These are phyloP conservation scores for Ceyx cyanopectus DNA, from an alignment of 2,113 vertebrate species.

Conservation along the genomic window DNA sequence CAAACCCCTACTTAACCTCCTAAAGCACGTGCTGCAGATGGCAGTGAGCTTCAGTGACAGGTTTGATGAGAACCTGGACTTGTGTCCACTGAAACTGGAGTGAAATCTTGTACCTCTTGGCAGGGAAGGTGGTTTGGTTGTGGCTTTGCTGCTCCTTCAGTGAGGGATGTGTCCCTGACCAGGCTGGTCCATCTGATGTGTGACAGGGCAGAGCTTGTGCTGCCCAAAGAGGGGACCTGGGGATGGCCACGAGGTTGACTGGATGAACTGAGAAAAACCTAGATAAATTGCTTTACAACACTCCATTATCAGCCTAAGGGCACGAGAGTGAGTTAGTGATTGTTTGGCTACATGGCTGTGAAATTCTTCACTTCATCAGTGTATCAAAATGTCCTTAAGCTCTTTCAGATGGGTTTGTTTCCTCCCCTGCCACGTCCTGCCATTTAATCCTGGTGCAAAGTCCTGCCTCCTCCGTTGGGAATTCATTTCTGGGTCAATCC, in stretches of 20 bases:
- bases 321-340: neutral
- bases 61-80: neutral
- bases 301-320: neutral
- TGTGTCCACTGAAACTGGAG: too few species aligned
- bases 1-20: neutral
- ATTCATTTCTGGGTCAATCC: constrained; percentile 36
- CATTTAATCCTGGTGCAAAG: neutral
- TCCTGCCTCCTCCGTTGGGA: neutral
- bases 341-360: neutral
- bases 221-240: accelerated
- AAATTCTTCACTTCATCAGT: neutral
- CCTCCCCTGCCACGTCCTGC: neutral
- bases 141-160: neutral
- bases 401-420: neutral
- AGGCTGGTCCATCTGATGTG: neutral
- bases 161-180: neutral
- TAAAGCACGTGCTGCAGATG: accelerated
- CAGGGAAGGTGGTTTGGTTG: neutral
- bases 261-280: neutral
- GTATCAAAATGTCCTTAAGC: neutral
- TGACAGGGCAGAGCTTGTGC: neutral
- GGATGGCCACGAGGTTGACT: neutral
- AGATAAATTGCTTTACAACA: neutral
- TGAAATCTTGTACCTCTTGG: neutral
- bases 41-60: neutral